These are phyloP conservation scores for Apocheima hispidaria DNA, from an alignment of 2,888 invertebrate species.

Conservation along the genomic window DNA sequence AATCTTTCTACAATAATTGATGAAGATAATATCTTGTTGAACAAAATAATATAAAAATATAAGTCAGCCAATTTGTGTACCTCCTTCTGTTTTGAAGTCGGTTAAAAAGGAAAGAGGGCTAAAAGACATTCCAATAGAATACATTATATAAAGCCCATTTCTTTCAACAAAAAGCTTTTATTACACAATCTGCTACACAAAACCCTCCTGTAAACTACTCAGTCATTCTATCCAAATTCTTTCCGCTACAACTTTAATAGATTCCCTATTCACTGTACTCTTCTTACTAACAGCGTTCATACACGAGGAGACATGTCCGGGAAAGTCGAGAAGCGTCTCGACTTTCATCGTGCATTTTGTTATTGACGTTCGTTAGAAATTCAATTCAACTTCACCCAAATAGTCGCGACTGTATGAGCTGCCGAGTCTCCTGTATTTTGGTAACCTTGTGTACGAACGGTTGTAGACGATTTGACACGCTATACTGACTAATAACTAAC, in stretches of 20 bases:
- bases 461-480: constrained; percentile 45
- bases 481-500: constrained; percentile 26
- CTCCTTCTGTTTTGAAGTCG: too few species aligned
- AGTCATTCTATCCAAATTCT: constrained; percentile 46
- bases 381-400: too few species aligned
- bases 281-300: constrained; percentile 34
- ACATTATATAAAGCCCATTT: constrained; percentile 23
- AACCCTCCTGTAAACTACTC: constrained; percentile 41
- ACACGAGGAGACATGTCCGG: background rate
- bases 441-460: background rate
- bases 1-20: too few species aligned
- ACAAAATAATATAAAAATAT: too few species aligned
- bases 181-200: constrained; percentile 41
- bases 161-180: constrained; percentile 34
- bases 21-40: too few species aligned
- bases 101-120: too few species aligned
- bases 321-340: background rate
- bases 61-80: too few species aligned
- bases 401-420: background rate
- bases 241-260: constrained; percentile 45
- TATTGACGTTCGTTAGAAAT: too few species aligned
- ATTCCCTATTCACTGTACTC: constrained; percentile 45
- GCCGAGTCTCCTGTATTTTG: background rate
- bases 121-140: constrained; percentile 13
- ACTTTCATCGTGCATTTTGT: background rate